These are phyloP conservation scores for Sus scrofa DNA, from an alignment of 2,113 vertebrate species.

Conservation along the genomic window T2T-Sscrofa CM000812.6:14241001-14241500, in stretches of 20 bases:
- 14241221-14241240: not conserved
- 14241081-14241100: not conserved
- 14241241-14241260: not conserved
- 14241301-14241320: not conserved
- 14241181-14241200: not conserved
- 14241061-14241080: not conserved
- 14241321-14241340: not conserved
- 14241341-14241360: not conserved
- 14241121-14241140: not conserved
- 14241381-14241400: not conserved
- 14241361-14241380: not conserved
- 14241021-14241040: not conserved
- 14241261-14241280: not conserved
- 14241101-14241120: not conserved
- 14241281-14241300: not conserved
- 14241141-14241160: not conserved
- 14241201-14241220: not conserved
- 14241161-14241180: not conserved
- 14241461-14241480: slow-evolving; percentile 6
- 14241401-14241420: not conserved
- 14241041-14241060: not conserved
- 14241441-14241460: slow-evolving; percentile 10
- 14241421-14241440: not conserved
- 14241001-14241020: not conserved
- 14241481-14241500: not conserved